Base-by-base conservation (phyloP, 2,113 vertebrate species). In the Mungos mungo region DNA sequence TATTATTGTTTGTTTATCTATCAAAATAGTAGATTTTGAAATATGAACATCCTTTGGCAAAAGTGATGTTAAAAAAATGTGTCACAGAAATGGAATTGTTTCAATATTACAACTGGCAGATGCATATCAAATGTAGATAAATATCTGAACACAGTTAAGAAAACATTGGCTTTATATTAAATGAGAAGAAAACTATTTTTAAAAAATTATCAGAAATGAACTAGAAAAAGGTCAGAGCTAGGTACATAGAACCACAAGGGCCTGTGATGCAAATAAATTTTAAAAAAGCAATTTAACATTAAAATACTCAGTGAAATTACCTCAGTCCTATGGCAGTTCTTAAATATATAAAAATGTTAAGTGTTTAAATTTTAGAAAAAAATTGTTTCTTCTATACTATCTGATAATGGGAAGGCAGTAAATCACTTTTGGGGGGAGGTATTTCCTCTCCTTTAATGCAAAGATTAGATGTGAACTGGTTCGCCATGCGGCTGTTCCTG, bases 191-290 rank as follows among this genome's bases (percentile, higher is more conserved):
- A 97, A 66, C 79, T 93, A 97, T 88, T 88, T 90, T 68, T 96
- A 88, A 31, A 96, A 98, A 98, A 95, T 97, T 91, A 97, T 97
- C 81, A 94, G 14, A 93, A 96, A 90, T 90, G 13, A 98, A 97
- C 96, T 95, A 33, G 25, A 60, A 86, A 96, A 97, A 92, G 9
- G 89, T 92, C 16, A 10, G 31, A 68, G 18, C 7, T 82, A 96
- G 50, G 47, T 88, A 88, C 45, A 31, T 45, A 97, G 80, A 63
- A 92, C 5, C 33, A 95, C 0, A 54, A 76, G 6, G 21, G 12
- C 31, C 14, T 81, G 19, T 88, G 6, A 60, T 31, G 19, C 23
- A 2, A 96, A 60, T 50, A 50, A 50, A 50, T 50, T 57, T 54
- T 2, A 69, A 93, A 92, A 95, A 93, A 97, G 13, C 13, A 95